phyloP scores from a whole-genome alignment of 2,113 vertebrate species.

The Prochilodus magdalenae region DNA sequence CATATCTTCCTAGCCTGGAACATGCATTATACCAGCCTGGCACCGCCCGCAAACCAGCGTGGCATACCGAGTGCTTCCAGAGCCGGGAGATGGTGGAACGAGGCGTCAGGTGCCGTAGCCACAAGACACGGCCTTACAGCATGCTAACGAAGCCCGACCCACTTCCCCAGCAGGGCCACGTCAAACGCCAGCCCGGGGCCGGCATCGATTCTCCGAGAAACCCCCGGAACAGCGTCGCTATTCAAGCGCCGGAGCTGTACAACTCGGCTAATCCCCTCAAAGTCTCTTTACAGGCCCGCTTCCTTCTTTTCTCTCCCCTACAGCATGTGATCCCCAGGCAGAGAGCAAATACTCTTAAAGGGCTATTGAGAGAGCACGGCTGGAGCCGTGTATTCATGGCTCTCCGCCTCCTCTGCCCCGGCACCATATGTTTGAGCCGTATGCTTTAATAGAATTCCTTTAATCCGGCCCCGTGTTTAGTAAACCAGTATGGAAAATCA shows the following conservation, averaged over 20 bases:
- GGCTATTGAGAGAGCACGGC: conserved; percentile 64
- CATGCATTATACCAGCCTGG: not conserved
- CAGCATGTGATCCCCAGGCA: conserved; percentile 57
- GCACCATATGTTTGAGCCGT: conserved; percentile 66
- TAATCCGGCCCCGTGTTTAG: conserved; percentile 74
- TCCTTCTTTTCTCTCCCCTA: conserved; percentile 25
- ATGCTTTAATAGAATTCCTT: conserved; percentile 75
- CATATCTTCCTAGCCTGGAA: too few relatives aligned
- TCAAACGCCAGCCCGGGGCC: not conserved
- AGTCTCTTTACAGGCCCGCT: not conserved
- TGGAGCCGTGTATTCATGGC: conserved; percentile 65
- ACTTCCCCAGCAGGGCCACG: not conserved
- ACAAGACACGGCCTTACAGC: not conserved
- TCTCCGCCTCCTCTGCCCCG: conserved; percentile 14
- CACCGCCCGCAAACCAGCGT: not conserved
- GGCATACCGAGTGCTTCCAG: not conserved
- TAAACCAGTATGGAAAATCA: conserved; percentile 76
- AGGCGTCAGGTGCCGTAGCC: not conserved
- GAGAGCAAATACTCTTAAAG: conserved; percentile 58
- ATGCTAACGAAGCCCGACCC: not conserved
- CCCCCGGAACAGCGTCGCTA: not conserved
- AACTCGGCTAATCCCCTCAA: conserved; percentile 45
- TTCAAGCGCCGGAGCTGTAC: conserved; percentile 28
- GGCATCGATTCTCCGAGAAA: not conserved
- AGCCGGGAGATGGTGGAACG: not conserved